These are phyloP conservation scores for Euschistus heros DNA, from an alignment of 1,140 invertebrate genomes.

Conservation along the genomic window DNA sequence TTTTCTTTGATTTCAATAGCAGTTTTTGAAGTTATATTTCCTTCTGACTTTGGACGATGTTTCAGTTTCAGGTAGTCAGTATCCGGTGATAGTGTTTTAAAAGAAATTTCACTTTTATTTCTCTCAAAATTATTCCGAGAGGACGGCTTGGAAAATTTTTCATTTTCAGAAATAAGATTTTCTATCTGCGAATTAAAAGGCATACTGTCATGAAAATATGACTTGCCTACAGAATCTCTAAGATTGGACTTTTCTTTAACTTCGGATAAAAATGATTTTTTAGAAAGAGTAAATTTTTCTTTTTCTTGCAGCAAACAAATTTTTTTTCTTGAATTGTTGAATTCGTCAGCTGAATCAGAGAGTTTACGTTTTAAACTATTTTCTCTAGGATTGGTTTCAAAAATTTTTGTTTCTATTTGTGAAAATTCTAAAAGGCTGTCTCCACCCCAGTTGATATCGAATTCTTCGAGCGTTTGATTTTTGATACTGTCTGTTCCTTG, in stretches of 20 bases:
- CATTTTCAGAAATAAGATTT: conserved; percentile 8
- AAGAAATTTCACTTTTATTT: not conserved
- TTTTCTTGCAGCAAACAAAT: not conserved
- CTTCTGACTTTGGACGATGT: not conserved
- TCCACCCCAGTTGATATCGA: conserved; percentile 31
- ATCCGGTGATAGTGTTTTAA: not conserved
- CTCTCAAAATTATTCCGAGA: not conserved
- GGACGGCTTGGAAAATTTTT: not conserved
- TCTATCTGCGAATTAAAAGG: not conserved
- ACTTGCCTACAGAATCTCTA: not conserved
- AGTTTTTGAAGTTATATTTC: not conserved
- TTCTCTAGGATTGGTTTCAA: not conserved
- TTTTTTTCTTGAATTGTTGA: not conserved
- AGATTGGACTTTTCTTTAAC: not conserved
- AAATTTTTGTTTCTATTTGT: not conserved
- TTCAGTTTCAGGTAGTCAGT: not conserved
- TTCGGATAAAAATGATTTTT: no score
- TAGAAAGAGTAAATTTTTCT: not conserved
- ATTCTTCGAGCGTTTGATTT: conserved; percentile 22
- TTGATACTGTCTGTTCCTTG: not conserved
- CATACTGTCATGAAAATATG: conserved; percentile 15
- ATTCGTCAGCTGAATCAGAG: conserved; percentile 16
- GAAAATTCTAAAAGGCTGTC: conserved; percentile 30
- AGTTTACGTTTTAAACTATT: conserved; percentile 5
- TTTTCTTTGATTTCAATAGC: no score